phyloP scores from a whole-genome alignment of 2,113 vertebrate species.

The Alethe castanea region DNA sequence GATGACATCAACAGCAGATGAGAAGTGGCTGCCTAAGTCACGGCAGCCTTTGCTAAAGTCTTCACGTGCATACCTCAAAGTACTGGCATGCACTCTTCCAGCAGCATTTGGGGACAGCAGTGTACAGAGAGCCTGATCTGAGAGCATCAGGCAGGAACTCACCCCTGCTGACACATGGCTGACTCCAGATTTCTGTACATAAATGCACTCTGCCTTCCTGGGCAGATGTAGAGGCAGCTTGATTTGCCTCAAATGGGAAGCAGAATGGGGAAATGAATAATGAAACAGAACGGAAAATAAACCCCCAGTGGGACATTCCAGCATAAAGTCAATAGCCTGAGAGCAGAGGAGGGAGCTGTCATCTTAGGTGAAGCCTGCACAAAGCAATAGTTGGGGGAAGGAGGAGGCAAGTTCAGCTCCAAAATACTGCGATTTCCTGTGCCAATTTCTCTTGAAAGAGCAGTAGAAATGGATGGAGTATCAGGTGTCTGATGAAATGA shows the following conservation, averaged over 20 bases:
- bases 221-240: not conserved
- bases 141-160: not conserved
- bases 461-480: not conserved
- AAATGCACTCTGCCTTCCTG: not conserved
- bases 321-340: not conserved
- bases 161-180: not conserved
- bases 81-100: not conserved
- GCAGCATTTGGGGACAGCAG: not conserved
- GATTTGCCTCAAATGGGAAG: not conserved
- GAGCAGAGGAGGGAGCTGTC: slow-evolving; percentile 23
- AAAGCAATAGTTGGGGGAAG: not conserved
- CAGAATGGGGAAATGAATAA: slow-evolving; percentile 42
- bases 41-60: not conserved
- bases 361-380: slow-evolving; percentile 10
- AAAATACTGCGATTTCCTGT: not conserved
- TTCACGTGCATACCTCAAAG: fast-evolving
- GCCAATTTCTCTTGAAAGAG: not conserved
- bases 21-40: not conserved
- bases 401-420: not conserved
- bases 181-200: not conserved
- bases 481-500: not conserved
- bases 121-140: not conserved
- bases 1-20: not conserved
- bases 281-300: slow-evolving; percentile 35
- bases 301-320: not conserved